Conservation (phyloP, 2,113 vertebrate genomes). For the Rousettus leschenaultii region DNA sequence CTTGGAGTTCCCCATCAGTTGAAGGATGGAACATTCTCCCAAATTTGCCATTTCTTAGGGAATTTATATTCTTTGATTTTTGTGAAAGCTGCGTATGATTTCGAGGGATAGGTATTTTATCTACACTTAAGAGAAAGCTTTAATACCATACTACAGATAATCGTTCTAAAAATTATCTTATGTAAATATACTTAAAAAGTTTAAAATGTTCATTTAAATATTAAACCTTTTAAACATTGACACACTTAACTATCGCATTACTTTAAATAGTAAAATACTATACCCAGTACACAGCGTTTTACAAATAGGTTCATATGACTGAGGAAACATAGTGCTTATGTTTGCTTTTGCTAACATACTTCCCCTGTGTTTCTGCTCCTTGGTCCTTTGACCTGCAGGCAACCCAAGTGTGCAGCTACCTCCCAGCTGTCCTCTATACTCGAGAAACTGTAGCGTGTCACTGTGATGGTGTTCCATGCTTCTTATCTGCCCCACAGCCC, state of each 20-base stretch:
- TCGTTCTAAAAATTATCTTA: background rate
- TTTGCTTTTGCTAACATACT: background rate
- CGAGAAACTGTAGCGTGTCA: background rate
- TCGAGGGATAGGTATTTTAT: background rate
- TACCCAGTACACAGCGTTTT: background rate
- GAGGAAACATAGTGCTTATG: background rate
- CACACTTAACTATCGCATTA: background rate
- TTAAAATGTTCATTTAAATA: background rate
- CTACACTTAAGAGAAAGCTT: background rate
- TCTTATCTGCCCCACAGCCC: background rate
- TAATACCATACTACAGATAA: background rate
- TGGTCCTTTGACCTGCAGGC: background rate
- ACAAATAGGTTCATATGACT: background rate
- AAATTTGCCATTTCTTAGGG: background rate
- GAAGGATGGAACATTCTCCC: background rate
- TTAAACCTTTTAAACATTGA: background rate
- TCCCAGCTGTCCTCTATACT: background rate
- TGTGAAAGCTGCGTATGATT: background rate
- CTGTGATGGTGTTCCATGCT: background rate
- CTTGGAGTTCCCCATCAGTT: background rate
- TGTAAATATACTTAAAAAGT: background rate
- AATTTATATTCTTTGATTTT: background rate
- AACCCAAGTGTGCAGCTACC: fast-evolving
- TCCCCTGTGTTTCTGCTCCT: background rate
- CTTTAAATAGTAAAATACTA: background rate